A percentile compares a stretch with the other conserved stretches of the same genome.
phyloP scores from a whole-genome alignment of 2,888 invertebrate genomes.

The Cryptops parisi region DNA sequence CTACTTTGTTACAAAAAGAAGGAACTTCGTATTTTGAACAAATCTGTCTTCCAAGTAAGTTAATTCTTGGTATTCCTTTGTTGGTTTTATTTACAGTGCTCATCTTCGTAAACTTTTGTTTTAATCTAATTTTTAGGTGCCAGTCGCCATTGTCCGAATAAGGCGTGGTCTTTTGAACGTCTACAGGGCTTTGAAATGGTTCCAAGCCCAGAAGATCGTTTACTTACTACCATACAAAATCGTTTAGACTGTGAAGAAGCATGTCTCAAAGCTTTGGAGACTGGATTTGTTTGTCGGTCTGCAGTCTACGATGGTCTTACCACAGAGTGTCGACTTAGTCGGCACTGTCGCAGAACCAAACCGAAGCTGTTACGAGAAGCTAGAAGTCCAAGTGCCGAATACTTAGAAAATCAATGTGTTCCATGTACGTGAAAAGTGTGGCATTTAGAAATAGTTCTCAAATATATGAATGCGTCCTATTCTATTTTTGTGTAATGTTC shows the following conservation, averaged over 20 bases:
- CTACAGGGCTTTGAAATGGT: constrained; percentile 58
- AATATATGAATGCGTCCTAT: too few species aligned
- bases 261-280: constrained; percentile 38
- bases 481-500: too few species aligned
- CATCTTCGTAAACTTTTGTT: too few species aligned
- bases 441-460: too few species aligned
- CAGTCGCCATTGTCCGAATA: constrained; percentile 23
- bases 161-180: constrained; percentile 60
- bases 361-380: constrained; percentile 33
- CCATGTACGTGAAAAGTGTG: constrained; percentile 28
- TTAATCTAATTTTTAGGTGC: too few species aligned
- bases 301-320: constrained; percentile 38
- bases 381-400: constrained; percentile 32
- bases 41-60: constrained; percentile 32
- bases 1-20: constrained; percentile 29
- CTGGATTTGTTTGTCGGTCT: constrained; percentile 39
- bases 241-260: constrained; percentile 52
- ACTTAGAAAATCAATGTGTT: constrained; percentile 41
- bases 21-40: constrained; percentile 36
- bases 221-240: constrained; percentile 44
- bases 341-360: constrained; percentile 55
- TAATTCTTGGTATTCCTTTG: too few species aligned
- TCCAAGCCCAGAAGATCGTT: constrained; percentile 45
- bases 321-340: constrained; percentile 49
- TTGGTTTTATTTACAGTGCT: too few species aligned